A percentile compares a stretch with the other conserved stretches of the same genome.
phyloP scores from a whole-genome alignment of 1,140 invertebrate genomes.

The Arctopsyche grandis region DNA sequence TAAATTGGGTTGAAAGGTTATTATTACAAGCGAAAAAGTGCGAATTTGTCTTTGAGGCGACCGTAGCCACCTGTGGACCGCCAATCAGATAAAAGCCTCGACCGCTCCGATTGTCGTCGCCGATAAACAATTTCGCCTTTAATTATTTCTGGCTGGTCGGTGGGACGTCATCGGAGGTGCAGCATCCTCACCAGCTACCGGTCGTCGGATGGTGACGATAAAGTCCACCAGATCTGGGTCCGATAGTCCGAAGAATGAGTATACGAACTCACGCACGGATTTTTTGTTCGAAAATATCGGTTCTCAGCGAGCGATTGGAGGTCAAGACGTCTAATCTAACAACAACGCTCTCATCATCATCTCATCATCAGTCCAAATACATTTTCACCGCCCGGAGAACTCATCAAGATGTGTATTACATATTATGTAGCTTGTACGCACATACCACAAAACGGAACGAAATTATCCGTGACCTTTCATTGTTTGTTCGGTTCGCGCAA shows the following conservation, averaged over 20 bases:
- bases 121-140: slow-evolving; percentile 40
- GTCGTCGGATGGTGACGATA: background rate
- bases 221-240: background rate
- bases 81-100: slow-evolving; percentile 17
- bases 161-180: background rate
- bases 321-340: background rate
- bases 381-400: slow-evolving; percentile 41
- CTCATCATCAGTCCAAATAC: slow-evolving; percentile 33
- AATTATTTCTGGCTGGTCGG: slow-evolving; percentile 26
- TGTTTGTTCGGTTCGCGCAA: slow-evolving; percentile 36
- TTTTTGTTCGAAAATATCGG: background rate
- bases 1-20: too few relatives aligned
- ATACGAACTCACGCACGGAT: background rate
- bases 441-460: slow-evolving; percentile 28
- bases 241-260: background rate
- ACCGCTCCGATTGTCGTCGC: slow-evolving; percentile 27
- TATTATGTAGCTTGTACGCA: too few relatives aligned
- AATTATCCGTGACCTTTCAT: slow-evolving; percentile 45
- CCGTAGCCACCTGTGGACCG: background rate
- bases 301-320: background rate
- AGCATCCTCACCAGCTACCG: background rate
- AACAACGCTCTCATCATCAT: slow-evolving; percentile 25
- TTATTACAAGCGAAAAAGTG: background rate
- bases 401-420: slow-evolving; percentile 15
- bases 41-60: slow-evolving; percentile 25